Evolutionary conservation across 2,797 vertebrate species (phyloP), one percentile per base, ranked within the genome.

Genomic region (Triplophysa bombifrons): DNA sequence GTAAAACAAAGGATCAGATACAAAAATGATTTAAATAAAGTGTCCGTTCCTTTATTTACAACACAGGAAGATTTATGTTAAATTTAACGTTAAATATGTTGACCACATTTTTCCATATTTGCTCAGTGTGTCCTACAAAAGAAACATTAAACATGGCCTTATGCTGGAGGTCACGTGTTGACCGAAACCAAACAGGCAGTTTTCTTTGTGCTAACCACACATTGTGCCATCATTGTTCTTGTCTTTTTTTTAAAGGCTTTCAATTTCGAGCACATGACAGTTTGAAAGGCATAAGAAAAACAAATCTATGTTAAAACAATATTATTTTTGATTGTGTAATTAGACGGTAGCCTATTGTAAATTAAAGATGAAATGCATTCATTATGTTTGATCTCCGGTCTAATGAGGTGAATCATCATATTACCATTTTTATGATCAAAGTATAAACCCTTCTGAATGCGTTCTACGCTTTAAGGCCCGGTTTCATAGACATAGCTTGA

Each of bases 351-450:
- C 27, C 27, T 27, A 9, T 10, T 11, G 22, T n/a, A 9, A 20
- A 66, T 55, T 19, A 2, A 20, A 44, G 55, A 50, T 77, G 41
- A 69, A 50, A 69, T 11, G 75, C 14, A 2, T 44, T 34, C 10
- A 10, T 22, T 19, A 41, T 34, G 30, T 71, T 71, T 63, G 67
- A 78, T 71, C 56, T 71, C 9, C 1, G 10, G 63, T 71, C 27
- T 78, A 41, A 71, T 71, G 25, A 53, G 46, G 67, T 10, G 3
- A 78, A 71, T 71, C 56, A 14, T 50, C n/a, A 53, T 51, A 41
- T 69, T 10, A 63, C 38, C n/a, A 25, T 8, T 67, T 38, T 44
- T 10, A 70, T 41, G 58, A 78, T 72, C 58, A 64, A 72, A 64
- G 50, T 44, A 3, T 11, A 53, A 65, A 19, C 14, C 1, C n/a